Evolutionary conservation across 2,888 invertebrate species (phyloP).

Genomic region (Formica aserva): DNA sequence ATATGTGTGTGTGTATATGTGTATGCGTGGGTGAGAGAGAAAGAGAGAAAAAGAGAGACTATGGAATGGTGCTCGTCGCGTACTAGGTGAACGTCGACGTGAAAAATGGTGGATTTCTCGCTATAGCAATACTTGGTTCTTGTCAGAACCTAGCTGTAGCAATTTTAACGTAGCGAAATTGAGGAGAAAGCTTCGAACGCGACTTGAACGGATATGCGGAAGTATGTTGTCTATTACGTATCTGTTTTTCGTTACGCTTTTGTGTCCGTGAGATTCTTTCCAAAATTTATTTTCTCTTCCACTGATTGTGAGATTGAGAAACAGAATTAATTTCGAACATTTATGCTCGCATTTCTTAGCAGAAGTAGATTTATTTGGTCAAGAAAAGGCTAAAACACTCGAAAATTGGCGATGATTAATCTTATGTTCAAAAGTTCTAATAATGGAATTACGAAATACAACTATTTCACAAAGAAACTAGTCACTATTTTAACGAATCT

Average conservation of each 20-base stretch:
- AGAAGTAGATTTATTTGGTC: neutral
- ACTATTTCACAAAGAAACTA: conserved; percentile 59
- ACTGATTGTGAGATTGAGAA: neutral
- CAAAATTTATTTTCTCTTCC: neutral
- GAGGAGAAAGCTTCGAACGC: conserved; percentile 16
- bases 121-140: conserved; percentile 25
- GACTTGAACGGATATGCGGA: conserved; percentile 2
- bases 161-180: conserved; percentile 48
- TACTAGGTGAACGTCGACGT: conserved; percentile 39
- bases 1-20: neutral
- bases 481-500: conserved; percentile 75
- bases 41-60: conserved; percentile 11
- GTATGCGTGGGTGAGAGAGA: neutral
- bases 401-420: neutral
- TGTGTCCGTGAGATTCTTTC: conserved; percentile 6
- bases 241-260: conserved; percentile 11
- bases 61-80: conserved; percentile 23
- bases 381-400: neutral
- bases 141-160: conserved; percentile 11
- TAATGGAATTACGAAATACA: conserved; percentile 16
- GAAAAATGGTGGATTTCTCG: conserved; percentile 43
- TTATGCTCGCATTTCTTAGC: neutral
- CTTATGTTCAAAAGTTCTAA: conserved; percentile 5
- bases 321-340: conserved; percentile 15
- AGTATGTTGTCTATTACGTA: conserved; percentile 9